phyloP scores from a whole-genome alignment of 1,140 invertebrate species.

The Agrilus planipennis region DNA sequence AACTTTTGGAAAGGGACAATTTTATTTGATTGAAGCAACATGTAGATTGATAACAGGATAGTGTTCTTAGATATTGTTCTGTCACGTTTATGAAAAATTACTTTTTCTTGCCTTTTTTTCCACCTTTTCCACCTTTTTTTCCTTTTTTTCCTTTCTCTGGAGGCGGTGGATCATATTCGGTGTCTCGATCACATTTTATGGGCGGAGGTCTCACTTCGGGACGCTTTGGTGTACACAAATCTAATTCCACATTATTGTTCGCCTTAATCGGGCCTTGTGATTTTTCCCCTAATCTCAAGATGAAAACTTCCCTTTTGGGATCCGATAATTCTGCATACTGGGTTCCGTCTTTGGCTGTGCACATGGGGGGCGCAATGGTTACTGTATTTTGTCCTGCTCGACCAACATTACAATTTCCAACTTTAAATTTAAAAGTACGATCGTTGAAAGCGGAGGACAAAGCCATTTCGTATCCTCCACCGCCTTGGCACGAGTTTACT shows the following conservation, averaged over 20 bases:
- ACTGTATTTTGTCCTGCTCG: conserved; percentile 19
- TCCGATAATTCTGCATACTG: conserved; percentile 31
- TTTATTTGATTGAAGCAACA: too few species aligned
- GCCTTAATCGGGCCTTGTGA: conserved; percentile 27
- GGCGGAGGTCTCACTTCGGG: conserved; percentile 29
- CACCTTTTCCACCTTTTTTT: conserved; percentile 4
- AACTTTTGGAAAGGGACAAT: too few species aligned
- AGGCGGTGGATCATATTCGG: conserved; percentile 28
- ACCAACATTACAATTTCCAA: conserved; percentile 19
- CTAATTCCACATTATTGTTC: conserved; percentile 33
- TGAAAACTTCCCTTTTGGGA: conserved; percentile 32
- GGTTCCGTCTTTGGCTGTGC: conserved; percentile 21
- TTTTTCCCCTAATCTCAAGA: conserved; percentile 29
- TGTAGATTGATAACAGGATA: too few species aligned
- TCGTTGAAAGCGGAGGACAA: too few species aligned
- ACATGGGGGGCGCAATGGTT: conserved; percentile 24
- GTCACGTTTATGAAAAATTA: too few species aligned
- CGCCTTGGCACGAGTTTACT: too few species aligned
- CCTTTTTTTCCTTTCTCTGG: neutral
- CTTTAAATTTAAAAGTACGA: too few species aligned
- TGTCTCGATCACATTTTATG: conserved; percentile 28
- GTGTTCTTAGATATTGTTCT: too few species aligned
- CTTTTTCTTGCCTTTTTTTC: conserved; percentile 9
- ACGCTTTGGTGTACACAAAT: conserved; percentile 32
- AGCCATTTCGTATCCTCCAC: too few species aligned